Percentiles rank a stretch among this genome's conserved stretches.
Evolutionary conservation across 2,113 vertebrate genomes (phyloP).

Genomic region (Baryphthengus martii): DNA sequence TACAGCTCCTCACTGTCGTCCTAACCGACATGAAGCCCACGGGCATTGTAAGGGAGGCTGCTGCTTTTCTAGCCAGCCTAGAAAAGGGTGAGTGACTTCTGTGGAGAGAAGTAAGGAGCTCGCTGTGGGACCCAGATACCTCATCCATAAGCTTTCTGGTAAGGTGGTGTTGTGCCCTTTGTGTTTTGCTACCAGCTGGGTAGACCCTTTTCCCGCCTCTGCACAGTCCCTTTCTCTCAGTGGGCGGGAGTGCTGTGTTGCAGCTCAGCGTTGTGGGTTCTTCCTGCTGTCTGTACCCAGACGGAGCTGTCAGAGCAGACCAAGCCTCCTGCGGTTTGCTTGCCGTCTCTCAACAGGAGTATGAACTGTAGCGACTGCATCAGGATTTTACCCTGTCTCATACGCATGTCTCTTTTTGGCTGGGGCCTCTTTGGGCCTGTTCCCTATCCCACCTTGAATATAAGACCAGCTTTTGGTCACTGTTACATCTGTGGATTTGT

Average conservation of each 20-base stretch:
- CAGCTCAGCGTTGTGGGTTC: background rate
- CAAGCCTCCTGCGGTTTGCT: background rate
- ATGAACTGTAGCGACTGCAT: background rate
- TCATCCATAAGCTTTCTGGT: background rate
- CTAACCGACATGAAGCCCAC: background rate
- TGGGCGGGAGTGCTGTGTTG: background rate
- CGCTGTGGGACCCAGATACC: background rate
- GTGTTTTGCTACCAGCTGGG: background rate
- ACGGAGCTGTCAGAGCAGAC: background rate
- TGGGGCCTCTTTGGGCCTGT: background rate
- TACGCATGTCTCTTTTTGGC: background rate
- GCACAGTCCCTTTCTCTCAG: background rate
- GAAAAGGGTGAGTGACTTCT: background rate
- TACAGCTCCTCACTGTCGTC: background rate
- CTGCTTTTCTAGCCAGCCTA: background rate
- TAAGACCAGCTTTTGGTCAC: background rate
- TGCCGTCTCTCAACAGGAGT: background rate
- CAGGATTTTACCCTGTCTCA: background rate
- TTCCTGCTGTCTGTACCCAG: background rate
- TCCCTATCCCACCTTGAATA: background rate
- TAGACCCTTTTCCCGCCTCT: background rate
- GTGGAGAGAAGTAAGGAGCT: background rate
- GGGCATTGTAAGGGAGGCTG: background rate
- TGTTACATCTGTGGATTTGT: background rate
- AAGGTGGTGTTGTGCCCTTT: background rate